Conservation (phyloP, 2,797 vertebrate species). For the Propithecus perrieri region DNA sequence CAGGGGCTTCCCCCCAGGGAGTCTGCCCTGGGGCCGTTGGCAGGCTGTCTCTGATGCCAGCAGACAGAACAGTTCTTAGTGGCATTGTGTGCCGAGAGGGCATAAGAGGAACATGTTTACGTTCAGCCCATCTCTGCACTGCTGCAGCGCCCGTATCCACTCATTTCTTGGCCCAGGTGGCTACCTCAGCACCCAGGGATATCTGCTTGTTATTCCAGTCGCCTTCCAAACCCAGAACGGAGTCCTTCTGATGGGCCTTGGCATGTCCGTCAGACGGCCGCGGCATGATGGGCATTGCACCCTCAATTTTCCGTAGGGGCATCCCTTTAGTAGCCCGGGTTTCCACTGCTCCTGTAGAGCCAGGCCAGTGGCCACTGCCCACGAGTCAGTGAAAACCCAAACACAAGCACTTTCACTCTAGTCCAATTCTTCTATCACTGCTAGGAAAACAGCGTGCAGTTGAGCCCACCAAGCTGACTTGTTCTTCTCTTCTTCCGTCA, state of each 20-base stretch:
- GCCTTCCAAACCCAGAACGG: neutral
- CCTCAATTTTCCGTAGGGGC: neutral
- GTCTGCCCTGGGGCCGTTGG: neutral
- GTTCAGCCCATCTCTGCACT: neutral
- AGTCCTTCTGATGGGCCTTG: neutral
- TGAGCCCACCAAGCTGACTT: neutral
- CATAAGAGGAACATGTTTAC: no score
- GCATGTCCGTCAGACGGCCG: neutral
- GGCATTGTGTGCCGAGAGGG: neutral
- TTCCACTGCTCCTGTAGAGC: neutral
- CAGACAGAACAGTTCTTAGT: neutral
- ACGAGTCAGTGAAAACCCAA: neutral
- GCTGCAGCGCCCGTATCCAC: neutral
- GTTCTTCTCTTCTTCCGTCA: neutral
- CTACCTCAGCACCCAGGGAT: neutral
- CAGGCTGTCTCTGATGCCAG: neutral
- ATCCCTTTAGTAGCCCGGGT: neutral
- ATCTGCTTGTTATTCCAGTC: neutral
- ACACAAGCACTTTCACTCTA: neutral
- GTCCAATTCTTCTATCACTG: neutral
- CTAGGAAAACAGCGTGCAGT: neutral
- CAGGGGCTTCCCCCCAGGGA: neutral
- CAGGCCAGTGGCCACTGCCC: neutral
- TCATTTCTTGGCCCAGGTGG: neutral
- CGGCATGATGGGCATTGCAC: neutral